phyloP scores from a whole-genome alignment of 2,888 invertebrate species.

The Apamea monoglypha region DNA sequence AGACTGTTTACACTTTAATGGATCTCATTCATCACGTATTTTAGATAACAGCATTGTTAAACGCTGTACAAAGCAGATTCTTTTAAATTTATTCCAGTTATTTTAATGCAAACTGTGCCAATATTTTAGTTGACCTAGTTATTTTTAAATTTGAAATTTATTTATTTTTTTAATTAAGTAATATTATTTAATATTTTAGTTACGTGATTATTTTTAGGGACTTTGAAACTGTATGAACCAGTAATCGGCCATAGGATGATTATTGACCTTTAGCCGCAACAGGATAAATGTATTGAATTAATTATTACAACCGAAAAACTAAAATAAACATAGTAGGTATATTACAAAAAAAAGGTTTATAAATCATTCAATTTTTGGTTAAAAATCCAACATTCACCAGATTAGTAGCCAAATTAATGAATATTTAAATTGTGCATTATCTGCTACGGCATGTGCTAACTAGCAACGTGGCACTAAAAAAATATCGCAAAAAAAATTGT shows the following conservation, averaged over 20 bases:
- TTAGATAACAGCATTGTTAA: conserved; percentile 20
- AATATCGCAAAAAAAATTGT: conserved; percentile 72
- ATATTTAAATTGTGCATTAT: conserved; percentile 52
- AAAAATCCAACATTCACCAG: conserved; percentile 18
- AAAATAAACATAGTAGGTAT: not conserved
- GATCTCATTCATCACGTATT: conserved; percentile 45
- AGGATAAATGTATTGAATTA: not conserved
- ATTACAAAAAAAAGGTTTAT: not conserved
- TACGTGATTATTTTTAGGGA: not conserved
- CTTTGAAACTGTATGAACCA: not conserved
- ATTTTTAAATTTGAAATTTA: not conserved
- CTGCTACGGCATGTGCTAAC: conserved; percentile 73
- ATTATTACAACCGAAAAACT: not conserved
- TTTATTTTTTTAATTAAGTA: not conserved
- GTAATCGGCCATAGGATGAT: not conserved
- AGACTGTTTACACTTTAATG: conserved; percentile 43
- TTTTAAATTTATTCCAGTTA: conserved; percentile 5
- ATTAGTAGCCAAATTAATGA: conserved; percentile 25
- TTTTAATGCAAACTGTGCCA: conserved; percentile 14
- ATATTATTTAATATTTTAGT: not conserved
- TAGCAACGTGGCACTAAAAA: conserved; percentile 79
- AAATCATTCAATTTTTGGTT: not conserved
- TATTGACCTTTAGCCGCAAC: conserved; percentile 2
- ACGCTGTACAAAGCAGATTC: conserved; percentile 15
- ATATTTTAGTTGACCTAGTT: conserved; percentile 8